Evolutionary conservation across 1,140 invertebrate species (phyloP).

Genomic region (Coenobita brevimanus): DNA sequence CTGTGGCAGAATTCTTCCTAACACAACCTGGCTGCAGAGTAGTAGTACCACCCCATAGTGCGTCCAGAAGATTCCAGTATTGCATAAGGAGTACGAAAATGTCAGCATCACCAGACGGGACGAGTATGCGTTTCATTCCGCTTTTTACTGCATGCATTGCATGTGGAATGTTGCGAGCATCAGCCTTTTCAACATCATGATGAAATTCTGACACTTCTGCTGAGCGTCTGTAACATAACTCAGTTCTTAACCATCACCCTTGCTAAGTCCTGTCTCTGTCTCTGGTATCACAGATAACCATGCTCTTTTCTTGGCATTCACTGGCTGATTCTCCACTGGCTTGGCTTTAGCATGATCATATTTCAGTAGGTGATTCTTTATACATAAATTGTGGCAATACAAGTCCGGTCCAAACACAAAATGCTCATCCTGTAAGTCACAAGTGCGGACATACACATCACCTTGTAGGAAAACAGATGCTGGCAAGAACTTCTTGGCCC

Average conservation of each 20-base stretch:
- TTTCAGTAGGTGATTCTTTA: background rate
- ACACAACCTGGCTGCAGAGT: too few species aligned
- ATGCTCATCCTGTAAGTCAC: slow-evolving; percentile 14
- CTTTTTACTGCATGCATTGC: too few species aligned
- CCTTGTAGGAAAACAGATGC: background rate
- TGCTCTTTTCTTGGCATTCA: slow-evolving; percentile 16
- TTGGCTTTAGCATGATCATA: background rate
- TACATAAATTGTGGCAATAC: background rate
- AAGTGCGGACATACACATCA: background rate
- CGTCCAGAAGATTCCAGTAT: too few species aligned
- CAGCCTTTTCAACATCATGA: too few species aligned
- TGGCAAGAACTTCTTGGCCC: background rate
- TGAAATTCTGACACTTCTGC: too few species aligned
- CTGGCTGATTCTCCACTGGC: background rate
- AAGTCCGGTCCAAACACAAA: slow-evolving; percentile 11
- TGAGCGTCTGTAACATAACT: slow-evolving; percentile 16
- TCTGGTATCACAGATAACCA: slow-evolving; percentile 15
- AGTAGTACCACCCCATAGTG: too few species aligned
- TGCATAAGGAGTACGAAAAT: too few species aligned
- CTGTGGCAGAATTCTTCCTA: too few species aligned
- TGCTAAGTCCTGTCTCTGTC: slow-evolving; percentile 1
- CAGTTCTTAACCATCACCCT: slow-evolving; percentile 5
- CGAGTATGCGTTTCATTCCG: too few species aligned
- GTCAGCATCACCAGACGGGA: too few species aligned
- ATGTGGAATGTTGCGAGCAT: too few species aligned